A percentile compares a stretch with the other conserved stretches of the same genome.
These are phyloP conservation scores for Axis porcinus DNA, from an alignment of 2,113 vertebrate genomes.

Conservation along the genomic window DNA sequence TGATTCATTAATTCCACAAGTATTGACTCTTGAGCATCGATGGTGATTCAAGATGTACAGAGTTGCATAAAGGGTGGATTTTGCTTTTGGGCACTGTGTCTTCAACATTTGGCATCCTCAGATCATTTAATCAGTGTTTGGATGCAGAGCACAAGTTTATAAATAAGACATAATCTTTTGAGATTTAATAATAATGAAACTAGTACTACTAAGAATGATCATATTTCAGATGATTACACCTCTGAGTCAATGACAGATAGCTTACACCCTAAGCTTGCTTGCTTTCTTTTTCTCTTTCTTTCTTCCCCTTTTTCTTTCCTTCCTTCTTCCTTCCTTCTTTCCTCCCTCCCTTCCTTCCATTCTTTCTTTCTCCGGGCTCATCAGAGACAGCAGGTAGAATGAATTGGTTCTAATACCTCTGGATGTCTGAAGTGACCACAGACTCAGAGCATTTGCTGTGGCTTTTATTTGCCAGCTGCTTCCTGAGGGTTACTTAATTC, in stretches of 20 bases:
- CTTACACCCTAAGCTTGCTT: neutral
- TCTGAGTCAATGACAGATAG: neutral
- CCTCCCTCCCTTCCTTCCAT: too few relatives aligned
- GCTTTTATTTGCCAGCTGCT: neutral
- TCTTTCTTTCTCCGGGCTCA: neutral
- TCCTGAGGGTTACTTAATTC: accelerated
- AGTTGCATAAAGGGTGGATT: accelerated
- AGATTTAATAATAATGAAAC: neutral
- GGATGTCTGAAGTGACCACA: neutral
- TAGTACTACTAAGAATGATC: neutral
- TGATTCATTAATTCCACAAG: neutral
- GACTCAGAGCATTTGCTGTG: neutral
- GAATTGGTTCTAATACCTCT: too few relatives aligned
- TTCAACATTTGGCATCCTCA: neutral
- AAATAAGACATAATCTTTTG: neutral
- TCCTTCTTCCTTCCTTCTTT: neutral
- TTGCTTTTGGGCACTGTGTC: neutral
- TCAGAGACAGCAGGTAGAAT: neutral
- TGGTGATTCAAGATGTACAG: neutral
- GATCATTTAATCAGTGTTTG: neutral
- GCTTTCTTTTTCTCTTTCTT: neutral
- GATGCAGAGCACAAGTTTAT: neutral
- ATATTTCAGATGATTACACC: neutral
- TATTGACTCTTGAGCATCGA: neutral
- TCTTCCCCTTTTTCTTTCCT: neutral